Evolutionary conservation across 2,888 invertebrate genomes (phyloP), one percentile per base, ranked within the genome.

Genomic region (Deroplatys truncata): DNA sequence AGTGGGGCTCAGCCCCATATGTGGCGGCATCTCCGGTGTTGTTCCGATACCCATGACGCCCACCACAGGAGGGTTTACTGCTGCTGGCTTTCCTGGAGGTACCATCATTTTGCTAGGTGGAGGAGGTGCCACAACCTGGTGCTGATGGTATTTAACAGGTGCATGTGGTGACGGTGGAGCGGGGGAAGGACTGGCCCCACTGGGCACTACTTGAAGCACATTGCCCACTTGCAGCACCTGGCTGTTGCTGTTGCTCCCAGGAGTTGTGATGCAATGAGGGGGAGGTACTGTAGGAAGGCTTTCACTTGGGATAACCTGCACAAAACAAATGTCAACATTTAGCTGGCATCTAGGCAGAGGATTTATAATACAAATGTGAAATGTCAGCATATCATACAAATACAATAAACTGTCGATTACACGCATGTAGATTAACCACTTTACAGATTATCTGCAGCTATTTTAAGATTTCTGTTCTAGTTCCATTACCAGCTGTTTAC

Each of bases 131-230:
- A 49, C 28, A 28, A 28, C 10, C 25, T 82, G 82, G 15, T 72
- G 87, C 43, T 82, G 87, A 82, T 72, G 56, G 56, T 20, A 72
- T 72, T 72, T 72, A 15, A 16, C 56, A 56, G 56, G 56, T 56
- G 0, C 20, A 9, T 16, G 56, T 72, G 56, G 35, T 25, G 84
- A 56, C 13, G 89, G 88, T 83, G 91, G 88, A 29, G 28, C 85
- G 9, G 88, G 89, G 49, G 84, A 90, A 82, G 90, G 90, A 28
- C 93, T 92, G 88, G 95, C 95, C 28, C 93, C 94, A 56, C 56
- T 56, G 4, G 95, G 95, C 2, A 95, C 94, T 15, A 95, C 95
- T 93, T 95, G 95, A 82, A 95, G 92, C 91, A 95, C 94, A 91
- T 95, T 95, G 31, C 95, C 95, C 82, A 95, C 94, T 94, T 95